phyloP scores from a whole-genome alignment of 2,888 invertebrate species.

The Plutella xylostella region DNA sequence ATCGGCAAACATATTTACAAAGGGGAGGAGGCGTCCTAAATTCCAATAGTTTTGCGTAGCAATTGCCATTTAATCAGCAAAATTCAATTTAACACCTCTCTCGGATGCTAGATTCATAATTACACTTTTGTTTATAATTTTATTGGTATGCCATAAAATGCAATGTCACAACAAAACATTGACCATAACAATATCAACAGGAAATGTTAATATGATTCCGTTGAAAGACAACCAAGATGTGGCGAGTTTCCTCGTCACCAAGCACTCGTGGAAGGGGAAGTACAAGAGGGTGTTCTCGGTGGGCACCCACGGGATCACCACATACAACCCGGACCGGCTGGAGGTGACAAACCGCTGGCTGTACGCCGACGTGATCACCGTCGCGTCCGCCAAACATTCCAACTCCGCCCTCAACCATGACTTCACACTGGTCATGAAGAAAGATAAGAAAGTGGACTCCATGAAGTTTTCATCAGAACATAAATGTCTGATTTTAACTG shows the following conservation, averaged over 20 bases:
- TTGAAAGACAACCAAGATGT: constrained; percentile 95
- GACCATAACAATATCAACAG: constrained; percentile 23
- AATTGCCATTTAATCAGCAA: neutral
- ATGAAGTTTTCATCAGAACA: constrained; percentile 98
- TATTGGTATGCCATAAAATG: too few species aligned
- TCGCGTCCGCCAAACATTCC: constrained; percentile 72
- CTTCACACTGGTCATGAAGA: constrained; percentile 87
- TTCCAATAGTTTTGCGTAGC: neutral
- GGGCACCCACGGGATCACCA: constrained; percentile 94
- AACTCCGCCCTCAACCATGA: constrained; percentile 72
- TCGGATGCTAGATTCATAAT: too few species aligned
- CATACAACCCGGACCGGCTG: constrained; percentile 84
- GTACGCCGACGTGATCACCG: constrained; percentile 82
- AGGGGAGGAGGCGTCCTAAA: constrained; percentile 49
- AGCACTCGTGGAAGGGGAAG: constrained; percentile 99
- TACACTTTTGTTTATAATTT: too few species aligned
- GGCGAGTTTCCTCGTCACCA: constrained; percentile 96
- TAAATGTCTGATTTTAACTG: constrained; percentile 90
- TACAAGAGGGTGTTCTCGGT: constrained; percentile 98
- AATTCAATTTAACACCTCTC: too few species aligned
- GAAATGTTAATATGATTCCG: constrained; percentile 79
- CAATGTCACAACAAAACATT: neutral
- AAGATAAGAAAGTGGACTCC: constrained; percentile 90
- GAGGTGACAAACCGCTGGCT: constrained; percentile 91
- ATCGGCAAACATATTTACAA: constrained; percentile 41